Base-by-base conservation (phyloP, 2,888 invertebrate genomes). In the Eupithecia insigniata region DNA sequence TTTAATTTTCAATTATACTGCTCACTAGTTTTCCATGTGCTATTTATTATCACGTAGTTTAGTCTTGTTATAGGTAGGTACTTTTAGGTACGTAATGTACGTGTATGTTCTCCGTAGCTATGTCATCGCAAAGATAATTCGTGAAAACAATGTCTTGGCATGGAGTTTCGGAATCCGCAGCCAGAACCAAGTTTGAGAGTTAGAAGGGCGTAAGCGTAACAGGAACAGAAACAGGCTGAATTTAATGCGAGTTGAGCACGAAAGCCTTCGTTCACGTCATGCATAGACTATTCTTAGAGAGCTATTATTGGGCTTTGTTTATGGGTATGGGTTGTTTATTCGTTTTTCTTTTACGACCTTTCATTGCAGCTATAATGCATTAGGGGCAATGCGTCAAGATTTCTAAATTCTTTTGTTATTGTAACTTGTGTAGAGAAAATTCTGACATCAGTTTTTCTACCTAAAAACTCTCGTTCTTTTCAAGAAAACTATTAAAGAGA, bases 121-220 rank as follows among this genome's bases (percentile, higher is more conserved):
- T n/a, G 55, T 55, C 55, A 79, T 78, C 78, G 79, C 77, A 78
- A 82, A 82, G 76, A 70, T 71, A 70, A 84, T 85, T 81, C 82
- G 79, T 46, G 80, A 80, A 82, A 82, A 80, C 82, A 84, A 85
- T 85, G 82, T 81, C 78, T 84, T 84, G 83, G 83, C 83, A 84
- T 80, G 80, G 78, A 80, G 78, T 73, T 72, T 80, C 78, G 78
- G 80, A 80, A 78, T 77, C 78, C 78, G 79, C 76, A 80, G 83
- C 83, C 83, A 83, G 84, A 82, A 82, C 77, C 76, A 32, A 89
- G 84, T 89, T 88, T 88, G 79, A 80, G 83, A 84, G 87, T 87
- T 86, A 88, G 80, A 72, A 77, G 79, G 72, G 78, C 78, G 76
- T 77, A 80, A 74, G 78, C 78, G 76, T 77, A 80, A 74, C 74